Evolutionary conservation across 2,888 invertebrate species (phyloP).

Genomic region (Microdon myrmicae): DNA sequence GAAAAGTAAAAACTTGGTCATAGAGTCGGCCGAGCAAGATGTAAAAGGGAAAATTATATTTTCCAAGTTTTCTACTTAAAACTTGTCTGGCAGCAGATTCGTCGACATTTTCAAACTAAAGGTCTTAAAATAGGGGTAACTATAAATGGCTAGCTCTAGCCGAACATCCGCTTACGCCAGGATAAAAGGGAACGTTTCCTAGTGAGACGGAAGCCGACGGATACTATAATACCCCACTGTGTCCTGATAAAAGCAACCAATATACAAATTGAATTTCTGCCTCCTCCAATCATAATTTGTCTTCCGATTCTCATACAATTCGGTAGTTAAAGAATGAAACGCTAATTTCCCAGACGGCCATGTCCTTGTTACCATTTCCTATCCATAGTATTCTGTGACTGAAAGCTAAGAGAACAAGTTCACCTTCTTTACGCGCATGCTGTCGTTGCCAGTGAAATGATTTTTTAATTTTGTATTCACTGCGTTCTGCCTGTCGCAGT

Average conservation of each 20-base stretch:
- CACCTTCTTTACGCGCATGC: no score
- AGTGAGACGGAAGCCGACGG: no score
- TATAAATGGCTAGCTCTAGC: no score
- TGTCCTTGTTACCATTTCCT: conserved; percentile 2
- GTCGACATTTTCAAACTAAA: conserved; percentile 38
- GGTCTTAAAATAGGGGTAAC: no score
- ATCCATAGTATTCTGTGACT: neutral
- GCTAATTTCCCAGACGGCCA: conserved; percentile 38
- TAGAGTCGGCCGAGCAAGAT: conserved; percentile 3
- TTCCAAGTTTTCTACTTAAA: conserved; percentile 52
- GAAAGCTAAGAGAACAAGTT: no score
- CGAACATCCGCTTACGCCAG: no score
- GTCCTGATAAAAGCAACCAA: no score
- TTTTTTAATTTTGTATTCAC: conserved; percentile 22
- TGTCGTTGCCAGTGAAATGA: conserved; percentile 18
- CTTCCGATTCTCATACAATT: no score
- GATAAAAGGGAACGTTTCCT: no score
- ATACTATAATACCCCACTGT: no score
- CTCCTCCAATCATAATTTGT: no score
- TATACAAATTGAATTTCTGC: no score
- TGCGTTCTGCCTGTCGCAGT: conserved; percentile 33
- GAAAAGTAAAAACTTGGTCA: conserved; percentile 35
- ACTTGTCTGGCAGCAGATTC: conserved; percentile 41
- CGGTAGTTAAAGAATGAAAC: conserved; percentile 25
- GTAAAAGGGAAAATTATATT: conserved; percentile 36